Evolutionary conservation across 2,113 vertebrate genomes (phyloP).

Genomic region (Bettongia penicillata): DNA sequence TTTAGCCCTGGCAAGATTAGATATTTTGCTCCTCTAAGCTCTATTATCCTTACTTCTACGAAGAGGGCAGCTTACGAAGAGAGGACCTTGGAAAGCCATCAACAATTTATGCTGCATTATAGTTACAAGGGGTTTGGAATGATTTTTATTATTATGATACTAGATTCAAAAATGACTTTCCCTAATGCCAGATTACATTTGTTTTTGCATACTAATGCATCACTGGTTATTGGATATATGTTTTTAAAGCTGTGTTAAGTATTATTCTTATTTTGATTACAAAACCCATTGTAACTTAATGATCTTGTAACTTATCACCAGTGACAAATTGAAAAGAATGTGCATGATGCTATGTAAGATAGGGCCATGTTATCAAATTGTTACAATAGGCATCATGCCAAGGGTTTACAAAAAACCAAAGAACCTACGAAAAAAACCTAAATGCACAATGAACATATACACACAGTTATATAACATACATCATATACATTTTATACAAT

Average conservation of each 20-base stretch:
- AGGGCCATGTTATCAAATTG: neutral
- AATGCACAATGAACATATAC: neutral
- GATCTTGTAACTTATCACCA: neutral
- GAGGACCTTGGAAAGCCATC: neutral
- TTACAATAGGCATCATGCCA: neutral
- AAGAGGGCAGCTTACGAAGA: conserved; percentile 31
- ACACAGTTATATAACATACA: neutral
- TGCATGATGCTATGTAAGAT: neutral
- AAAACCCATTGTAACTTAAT: neutral
- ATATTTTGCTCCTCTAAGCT: neutral
- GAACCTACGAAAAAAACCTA: neutral
- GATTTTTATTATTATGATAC: neutral
- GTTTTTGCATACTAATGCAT: neutral
- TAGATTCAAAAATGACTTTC: neutral
- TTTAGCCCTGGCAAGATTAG: conserved; percentile 60
- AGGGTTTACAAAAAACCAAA: neutral
- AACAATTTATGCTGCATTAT: conserved; percentile 18
- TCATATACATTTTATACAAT: too few relatives aligned
- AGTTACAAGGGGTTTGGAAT: conserved; percentile 52
- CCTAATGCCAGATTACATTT: neutral
- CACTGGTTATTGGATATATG: neutral
- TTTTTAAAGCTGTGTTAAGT: rapidly evolving
- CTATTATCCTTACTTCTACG: conserved; percentile 9
- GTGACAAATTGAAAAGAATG: neutral
- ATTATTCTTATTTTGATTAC: neutral